Conservation (phyloP, 2,113 vertebrate species). For the Varanus salvator region DNA sequence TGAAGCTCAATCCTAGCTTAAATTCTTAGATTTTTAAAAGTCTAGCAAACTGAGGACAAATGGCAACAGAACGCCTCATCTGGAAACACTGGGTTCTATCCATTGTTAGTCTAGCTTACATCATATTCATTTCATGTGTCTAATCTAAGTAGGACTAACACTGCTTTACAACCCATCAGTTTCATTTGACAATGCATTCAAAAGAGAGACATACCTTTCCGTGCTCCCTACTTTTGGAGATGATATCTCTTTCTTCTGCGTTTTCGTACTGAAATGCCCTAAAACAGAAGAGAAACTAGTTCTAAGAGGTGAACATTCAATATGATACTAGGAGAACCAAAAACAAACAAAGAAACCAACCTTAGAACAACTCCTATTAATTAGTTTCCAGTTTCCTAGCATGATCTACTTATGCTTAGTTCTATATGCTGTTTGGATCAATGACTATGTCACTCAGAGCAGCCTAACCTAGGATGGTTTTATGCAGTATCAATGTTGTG, state of each 20-base stretch:
- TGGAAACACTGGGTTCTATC: neutral
- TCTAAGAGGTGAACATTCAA: slow-evolving; percentile 12
- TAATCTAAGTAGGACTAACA: too few species aligned
- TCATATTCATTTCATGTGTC: neutral
- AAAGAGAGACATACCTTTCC: slow-evolving; percentile 33
- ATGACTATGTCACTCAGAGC: neutral
- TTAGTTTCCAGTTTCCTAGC: neutral
- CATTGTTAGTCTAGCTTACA: too few species aligned
- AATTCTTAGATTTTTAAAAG: neutral
- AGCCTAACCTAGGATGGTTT: neutral
- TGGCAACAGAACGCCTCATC: neutral
- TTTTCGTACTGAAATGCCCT: slow-evolving; percentile 22
- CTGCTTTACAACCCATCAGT: neutral
- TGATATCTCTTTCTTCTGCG: slow-evolving; percentile 18
- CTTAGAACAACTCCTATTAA: neutral
- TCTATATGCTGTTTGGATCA: neutral
- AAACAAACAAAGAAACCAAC: neutral
- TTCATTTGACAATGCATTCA: neutral
- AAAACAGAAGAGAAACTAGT: slow-evolving; percentile 34
- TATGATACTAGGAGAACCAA: neutral
- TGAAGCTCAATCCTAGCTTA: neutral
- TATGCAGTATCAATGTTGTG: neutral
- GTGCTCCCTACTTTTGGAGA: slow-evolving; percentile 13
- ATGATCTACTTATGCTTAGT: neutral
- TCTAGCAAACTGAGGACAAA: neutral